Percentiles rank a stretch among this genome's conserved stretches.
Evolutionary conservation across 2,113 vertebrate genomes (phyloP).

Genomic region (Scortum barcoo): DNA sequence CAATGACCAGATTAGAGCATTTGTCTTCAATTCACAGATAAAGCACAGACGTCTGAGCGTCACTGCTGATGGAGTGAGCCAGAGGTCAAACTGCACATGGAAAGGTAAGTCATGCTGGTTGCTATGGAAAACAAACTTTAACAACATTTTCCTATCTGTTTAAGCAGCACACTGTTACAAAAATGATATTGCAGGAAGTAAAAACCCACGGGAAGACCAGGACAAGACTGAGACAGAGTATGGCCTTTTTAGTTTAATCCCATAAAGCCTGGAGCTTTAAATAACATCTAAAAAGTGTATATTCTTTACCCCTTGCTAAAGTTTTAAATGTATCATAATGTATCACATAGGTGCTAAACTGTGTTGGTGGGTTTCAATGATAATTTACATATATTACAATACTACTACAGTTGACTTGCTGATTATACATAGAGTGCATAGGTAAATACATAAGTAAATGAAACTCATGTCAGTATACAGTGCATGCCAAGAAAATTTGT

Average conservation of each 20-base stretch:
- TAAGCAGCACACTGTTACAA: background rate
- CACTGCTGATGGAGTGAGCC: background rate
- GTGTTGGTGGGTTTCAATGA: background rate
- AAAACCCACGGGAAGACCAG: background rate
- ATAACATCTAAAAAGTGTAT: background rate
- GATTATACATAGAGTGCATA: too few species aligned
- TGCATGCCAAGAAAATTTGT: background rate
- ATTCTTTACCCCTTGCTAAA: too few species aligned
- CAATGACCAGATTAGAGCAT: background rate
- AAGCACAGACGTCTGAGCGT: background rate
- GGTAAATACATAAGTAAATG: too few species aligned
- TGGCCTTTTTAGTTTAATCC: background rate
- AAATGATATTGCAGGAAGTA: background rate
- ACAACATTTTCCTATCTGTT: background rate
- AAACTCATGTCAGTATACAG: background rate
- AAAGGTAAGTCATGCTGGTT: constrained; percentile 23
- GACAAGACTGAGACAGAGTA: background rate
- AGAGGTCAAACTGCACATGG: constrained; percentile 18
- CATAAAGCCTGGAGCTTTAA: background rate
- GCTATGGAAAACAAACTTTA: constrained; percentile 1
- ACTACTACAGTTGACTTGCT: background rate
- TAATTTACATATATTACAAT: background rate
- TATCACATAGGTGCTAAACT: too few species aligned
- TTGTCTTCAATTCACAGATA: constrained; percentile 2
- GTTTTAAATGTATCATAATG: too few species aligned